These are phyloP conservation scores for Stegodyphus dumicola DNA, from an alignment of 1,140 invertebrate genomes.

Conservation along the genomic window DNA sequence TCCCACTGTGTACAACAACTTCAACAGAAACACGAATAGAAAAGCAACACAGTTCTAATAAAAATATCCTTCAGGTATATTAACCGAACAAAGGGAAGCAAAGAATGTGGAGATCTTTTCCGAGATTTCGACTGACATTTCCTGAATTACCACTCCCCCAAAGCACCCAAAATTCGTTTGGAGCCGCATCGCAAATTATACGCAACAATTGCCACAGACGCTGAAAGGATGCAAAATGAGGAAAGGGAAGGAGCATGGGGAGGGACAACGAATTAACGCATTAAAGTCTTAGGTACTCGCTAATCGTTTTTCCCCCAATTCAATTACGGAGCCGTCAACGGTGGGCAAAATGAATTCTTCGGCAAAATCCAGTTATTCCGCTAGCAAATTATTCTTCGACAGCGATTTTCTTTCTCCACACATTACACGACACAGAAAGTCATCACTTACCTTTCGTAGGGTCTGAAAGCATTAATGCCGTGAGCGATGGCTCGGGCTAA, in stretches of 20 bases:
- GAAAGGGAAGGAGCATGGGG: background rate
- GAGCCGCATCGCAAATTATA: background rate
- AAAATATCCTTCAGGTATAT: too few species aligned
- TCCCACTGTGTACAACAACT: too few species aligned
- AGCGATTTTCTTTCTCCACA: background rate
- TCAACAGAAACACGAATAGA: too few species aligned
- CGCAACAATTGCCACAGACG: background rate
- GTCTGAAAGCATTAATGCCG: too few species aligned
- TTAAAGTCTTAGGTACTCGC: background rate
- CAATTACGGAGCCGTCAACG: conserved; percentile 5
- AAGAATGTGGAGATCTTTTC: too few species aligned
- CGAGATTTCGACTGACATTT: too few species aligned
- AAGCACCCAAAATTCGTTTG: too few species aligned
- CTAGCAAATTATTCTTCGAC: background rate
- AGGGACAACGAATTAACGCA: background rate
- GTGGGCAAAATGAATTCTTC: conserved; percentile 17
- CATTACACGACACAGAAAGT: background rate
- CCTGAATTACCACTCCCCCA: too few species aligned
- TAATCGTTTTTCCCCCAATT: conserved; percentile 19
- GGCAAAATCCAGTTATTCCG: background rate
- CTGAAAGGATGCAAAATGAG: background rate
- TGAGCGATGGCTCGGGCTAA: too few species aligned
- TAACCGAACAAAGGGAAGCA: too few species aligned
- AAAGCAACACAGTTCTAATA: too few species aligned
- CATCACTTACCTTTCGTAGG: too few species aligned